Evolutionary conservation across 2,888 invertebrate genomes (phyloP).

Genomic region (Rhopalosiphum nymphaeae): DNA sequence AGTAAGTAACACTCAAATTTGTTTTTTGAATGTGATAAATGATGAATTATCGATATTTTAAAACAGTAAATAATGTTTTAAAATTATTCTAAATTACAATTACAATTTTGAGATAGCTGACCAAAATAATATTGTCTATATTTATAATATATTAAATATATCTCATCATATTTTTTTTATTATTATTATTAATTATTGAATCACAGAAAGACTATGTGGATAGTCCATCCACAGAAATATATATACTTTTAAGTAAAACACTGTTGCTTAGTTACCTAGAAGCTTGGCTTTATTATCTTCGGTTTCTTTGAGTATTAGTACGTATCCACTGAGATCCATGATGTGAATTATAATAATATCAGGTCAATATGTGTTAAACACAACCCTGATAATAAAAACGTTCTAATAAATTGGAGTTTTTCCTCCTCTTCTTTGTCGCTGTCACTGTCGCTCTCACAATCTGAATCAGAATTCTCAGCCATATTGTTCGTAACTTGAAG

Average conservation of each 20-base stretch:
- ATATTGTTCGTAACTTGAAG: constrained; percentile 32
- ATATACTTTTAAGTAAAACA: neutral
- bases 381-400: constrained; percentile 24
- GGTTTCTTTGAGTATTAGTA: constrained; percentile 93
- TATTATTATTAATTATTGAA: neutral
- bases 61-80: neutral
- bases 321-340: constrained; percentile 92
- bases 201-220: neutral
- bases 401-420: constrained; percentile 29
- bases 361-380: constrained; percentile 38
- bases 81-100: neutral
- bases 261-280: constrained; percentile 77
- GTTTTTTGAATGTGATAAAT: neutral
- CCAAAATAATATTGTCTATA: neutral
- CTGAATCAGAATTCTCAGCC: constrained; percentile 58
- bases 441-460: constrained; percentile 55
- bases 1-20: neutral
- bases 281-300: constrained; percentile 94
- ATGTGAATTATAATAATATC: constrained; percentile 39
- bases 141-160: neutral
- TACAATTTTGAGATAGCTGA: neutral
- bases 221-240: neutral
- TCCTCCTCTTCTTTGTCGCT: constrained; percentile 59
- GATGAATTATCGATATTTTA: neutral
- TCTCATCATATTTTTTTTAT: neutral